Evolutionary conservation across 2,113 vertebrate species (phyloP).

Genomic region (Aleadryas rufinucha): DNA sequence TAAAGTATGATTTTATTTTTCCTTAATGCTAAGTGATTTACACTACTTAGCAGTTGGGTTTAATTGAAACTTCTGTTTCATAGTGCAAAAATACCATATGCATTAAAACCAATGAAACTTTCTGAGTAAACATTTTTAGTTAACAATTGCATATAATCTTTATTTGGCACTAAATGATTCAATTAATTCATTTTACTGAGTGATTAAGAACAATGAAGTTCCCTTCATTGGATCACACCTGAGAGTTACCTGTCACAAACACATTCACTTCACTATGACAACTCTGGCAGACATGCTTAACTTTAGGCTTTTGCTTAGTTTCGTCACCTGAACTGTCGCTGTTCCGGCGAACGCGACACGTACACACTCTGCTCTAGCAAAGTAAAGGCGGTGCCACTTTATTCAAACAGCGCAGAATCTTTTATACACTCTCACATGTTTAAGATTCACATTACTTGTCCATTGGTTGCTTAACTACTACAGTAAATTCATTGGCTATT

Average conservation of each 20-base stretch:
- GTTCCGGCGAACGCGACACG: too few relatives aligned
- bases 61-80: background rate
- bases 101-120: background rate
- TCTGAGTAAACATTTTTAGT: background rate
- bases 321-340: background rate
- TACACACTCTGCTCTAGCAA: too few relatives aligned
- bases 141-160: background rate
- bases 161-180: background rate
- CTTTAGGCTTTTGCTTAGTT: background rate
- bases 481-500: too few relatives aligned
- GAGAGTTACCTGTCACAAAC: background rate
- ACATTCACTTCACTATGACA: background rate
- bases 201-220: background rate
- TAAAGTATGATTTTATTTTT: background rate
- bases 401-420: too few relatives aligned
- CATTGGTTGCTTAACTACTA: too few relatives aligned
- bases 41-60: background rate
- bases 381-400: too few relatives aligned
- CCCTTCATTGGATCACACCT: background rate
- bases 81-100: background rate
- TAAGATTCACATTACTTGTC: too few relatives aligned
- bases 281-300: fast-evolving
- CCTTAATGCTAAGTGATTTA: background rate
- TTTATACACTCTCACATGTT: too few relatives aligned
- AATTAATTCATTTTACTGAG: background rate